phyloP scores from a whole-genome alignment of 2,888 invertebrate genomes.

The Philhelius pedissequus region DNA sequence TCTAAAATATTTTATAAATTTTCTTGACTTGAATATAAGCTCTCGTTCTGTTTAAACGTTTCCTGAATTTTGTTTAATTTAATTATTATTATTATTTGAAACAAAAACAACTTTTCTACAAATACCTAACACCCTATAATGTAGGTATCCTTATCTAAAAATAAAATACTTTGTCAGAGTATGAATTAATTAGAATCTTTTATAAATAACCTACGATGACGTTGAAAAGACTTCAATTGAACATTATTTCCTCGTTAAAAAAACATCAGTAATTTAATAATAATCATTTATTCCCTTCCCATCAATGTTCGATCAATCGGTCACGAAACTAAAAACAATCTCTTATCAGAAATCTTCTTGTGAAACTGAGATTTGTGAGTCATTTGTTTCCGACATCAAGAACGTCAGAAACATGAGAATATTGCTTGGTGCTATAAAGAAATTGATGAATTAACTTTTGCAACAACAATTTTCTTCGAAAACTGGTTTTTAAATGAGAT shows the following conservation, averaged over 20 bases:
- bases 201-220: not conserved
- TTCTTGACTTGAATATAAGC: no score
- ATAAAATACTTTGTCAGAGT: no score
- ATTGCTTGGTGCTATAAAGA: not conserved
- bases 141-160: no score
- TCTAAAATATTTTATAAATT: no score
- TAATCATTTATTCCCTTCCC: not conserved
- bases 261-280: not conserved
- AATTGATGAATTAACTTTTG: not conserved
- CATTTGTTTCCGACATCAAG: not conserved
- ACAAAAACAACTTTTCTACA: no score
- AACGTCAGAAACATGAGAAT: not conserved
- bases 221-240: not conserved
- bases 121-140: no score
- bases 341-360: not conserved
- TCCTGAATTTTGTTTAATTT: no score
- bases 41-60: no score
- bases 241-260: not conserved
- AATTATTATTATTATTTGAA: no score
- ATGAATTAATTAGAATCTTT: no score
- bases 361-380: not conserved
- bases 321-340: not conserved
- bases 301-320: not conserved
- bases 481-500: not conserved
- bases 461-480: not conserved